A percentile compares a stretch with the other conserved stretches of the same genome.
phyloP scores from a whole-genome alignment of 1,140 invertebrate species.

The Hyles vespertilio region DNA sequence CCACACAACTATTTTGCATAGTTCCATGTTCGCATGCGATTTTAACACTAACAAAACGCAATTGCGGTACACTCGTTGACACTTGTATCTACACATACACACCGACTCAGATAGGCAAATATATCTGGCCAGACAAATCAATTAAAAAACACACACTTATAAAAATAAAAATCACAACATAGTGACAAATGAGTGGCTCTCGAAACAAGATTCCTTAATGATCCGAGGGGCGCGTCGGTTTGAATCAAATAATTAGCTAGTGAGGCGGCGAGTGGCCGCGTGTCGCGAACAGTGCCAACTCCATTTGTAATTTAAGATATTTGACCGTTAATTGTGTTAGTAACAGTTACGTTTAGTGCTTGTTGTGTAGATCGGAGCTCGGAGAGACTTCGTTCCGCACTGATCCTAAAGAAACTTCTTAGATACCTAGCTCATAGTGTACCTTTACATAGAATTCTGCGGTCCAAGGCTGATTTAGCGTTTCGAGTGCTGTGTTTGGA shows the following conservation, averaged over 20 bases:
- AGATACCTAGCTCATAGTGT: slow-evolving; percentile 50
- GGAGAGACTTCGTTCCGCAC: slow-evolving; percentile 30
- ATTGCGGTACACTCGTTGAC: neutral
- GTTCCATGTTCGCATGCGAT: slow-evolving; percentile 44
- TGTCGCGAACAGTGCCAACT: slow-evolving; percentile 53
- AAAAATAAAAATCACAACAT: slow-evolving; percentile 22
- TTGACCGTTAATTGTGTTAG: slow-evolving; percentile 63
- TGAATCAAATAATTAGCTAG: slow-evolving; percentile 56
- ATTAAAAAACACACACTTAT: slow-evolving; percentile 16
- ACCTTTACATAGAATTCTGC: slow-evolving; percentile 35
- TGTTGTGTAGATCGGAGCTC: slow-evolving; percentile 52
- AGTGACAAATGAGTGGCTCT: slow-evolving; percentile 33
- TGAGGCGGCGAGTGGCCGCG: slow-evolving; percentile 53
- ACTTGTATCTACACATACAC: neutral
- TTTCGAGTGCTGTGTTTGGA: slow-evolving; percentile 65
- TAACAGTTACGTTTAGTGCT: slow-evolving; percentile 62
- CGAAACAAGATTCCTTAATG: slow-evolving; percentile 41
- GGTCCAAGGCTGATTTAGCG: slow-evolving; percentile 42
- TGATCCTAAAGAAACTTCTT: slow-evolving; percentile 34
- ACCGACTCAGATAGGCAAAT: neutral
- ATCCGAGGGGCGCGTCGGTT: slow-evolving; percentile 41
- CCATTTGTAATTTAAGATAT: slow-evolving; percentile 65
- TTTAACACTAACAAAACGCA: slow-evolving; percentile 1
- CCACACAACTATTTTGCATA: slow-evolving; percentile 64
- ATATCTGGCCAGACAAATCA: neutral